A percentile compares a stretch with the other conserved stretches of the same genome.
These are phyloP conservation scores for Zaprionus ornatus DNA, from an alignment of 1,140 invertebrate genomes.

Conservation along the genomic window DNA sequence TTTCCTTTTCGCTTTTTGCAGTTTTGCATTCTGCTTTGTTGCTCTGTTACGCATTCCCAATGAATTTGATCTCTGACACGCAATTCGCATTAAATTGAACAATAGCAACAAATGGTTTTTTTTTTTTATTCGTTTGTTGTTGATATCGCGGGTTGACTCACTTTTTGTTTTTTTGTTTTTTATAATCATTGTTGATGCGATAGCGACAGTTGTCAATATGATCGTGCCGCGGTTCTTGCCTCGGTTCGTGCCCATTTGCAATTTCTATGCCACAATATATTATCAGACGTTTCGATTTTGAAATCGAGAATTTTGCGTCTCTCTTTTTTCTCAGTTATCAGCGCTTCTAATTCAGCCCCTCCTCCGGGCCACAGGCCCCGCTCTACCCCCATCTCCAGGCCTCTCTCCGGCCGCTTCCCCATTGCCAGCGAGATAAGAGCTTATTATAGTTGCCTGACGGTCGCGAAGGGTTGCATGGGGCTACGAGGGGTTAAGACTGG, in stretches of 20 bases:
- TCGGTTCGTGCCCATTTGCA: constrained; percentile 34
- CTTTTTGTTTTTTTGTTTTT: constrained; percentile 41
- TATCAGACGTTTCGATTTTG: constrained; percentile 45
- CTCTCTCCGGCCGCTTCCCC: background rate
- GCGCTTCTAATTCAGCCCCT: constrained; percentile 58
- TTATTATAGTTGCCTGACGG: constrained; percentile 45
- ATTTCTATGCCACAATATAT: constrained; percentile 42
- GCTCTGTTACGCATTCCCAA: constrained; percentile 57
- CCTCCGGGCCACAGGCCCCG: background rate
- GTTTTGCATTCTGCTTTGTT: constrained; percentile 15
- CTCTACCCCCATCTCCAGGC: background rate
- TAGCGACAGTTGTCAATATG: constrained; percentile 6
- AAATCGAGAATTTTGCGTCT: constrained; percentile 32
- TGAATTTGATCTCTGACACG: constrained; percentile 71
- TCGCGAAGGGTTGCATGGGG: constrained; percentile 28
- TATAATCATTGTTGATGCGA: constrained; percentile 18
- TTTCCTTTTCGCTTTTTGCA: constrained; percentile 7
- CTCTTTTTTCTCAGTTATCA: constrained; percentile 52
- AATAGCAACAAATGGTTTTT: constrained; percentile 19
- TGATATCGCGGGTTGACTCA: constrained; percentile 67
- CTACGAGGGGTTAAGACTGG: constrained; percentile 15
- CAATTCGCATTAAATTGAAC: constrained; percentile 50
- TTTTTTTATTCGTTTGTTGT: constrained; percentile 3
- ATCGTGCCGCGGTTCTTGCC: background rate
- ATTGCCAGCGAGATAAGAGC: constrained; percentile 48